Conservation (phyloP, 1,140 invertebrate genomes). For the Cotesia typhae region DNA sequence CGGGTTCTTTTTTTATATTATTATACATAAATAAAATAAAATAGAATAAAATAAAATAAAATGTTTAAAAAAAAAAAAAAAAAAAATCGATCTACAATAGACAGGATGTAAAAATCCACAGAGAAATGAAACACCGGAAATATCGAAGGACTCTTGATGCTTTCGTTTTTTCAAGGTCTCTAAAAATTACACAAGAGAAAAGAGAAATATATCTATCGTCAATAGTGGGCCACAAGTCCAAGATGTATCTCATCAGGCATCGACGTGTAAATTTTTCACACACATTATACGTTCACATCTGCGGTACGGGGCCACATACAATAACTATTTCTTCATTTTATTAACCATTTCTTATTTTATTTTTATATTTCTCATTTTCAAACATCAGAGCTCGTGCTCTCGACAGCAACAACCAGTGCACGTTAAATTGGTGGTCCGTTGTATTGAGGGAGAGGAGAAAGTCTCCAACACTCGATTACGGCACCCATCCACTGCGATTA, state of each 20-base stretch:
- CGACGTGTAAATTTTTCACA: too few relatives aligned
- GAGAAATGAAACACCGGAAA: conserved; percentile 9
- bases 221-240: too few relatives aligned
- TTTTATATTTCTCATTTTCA: neutral
- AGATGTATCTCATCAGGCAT: too few relatives aligned
- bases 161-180: neutral
- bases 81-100: conserved; percentile 11
- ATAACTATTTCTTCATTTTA: too few relatives aligned
- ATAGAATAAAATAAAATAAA: too few relatives aligned
- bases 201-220: neutral
- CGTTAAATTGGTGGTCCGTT: neutral
- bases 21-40: too few relatives aligned
- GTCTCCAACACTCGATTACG: conserved; percentile 34
- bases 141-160: neutral
- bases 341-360: too few relatives aligned
- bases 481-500: conserved; percentile 51
- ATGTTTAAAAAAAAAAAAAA: too few relatives aligned
- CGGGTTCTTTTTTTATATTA: too few relatives aligned
- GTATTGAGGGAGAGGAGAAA: conserved; percentile 37
- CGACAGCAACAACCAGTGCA: neutral
- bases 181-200: neutral
- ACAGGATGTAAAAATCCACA: conserved; percentile 8
- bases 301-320: too few relatives aligned
- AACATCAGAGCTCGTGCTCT: too few relatives aligned
- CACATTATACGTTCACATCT: too few relatives aligned